Conservation (phyloP, 92 coral and sea anemone genomes). For the Galaxea fascicularis region DNA sequence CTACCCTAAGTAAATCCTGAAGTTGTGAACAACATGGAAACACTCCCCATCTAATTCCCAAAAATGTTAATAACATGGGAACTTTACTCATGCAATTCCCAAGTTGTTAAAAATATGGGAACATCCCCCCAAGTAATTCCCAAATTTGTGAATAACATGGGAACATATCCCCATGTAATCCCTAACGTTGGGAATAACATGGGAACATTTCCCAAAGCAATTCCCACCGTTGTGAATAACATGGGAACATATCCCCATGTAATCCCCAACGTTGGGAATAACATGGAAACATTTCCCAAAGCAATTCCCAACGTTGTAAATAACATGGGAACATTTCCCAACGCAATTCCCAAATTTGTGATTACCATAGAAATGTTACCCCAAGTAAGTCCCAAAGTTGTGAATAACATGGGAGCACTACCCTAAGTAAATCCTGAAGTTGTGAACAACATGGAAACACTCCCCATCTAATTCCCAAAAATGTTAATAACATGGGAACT, state of each 20-base stretch:
- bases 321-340: conserved; percentile 13
- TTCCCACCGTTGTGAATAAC: conserved; percentile 2
- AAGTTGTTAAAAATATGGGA: too few relatives aligned
- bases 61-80: background rate
- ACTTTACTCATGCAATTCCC: too few relatives aligned
- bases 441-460: conserved; percentile 40
- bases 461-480: background rate
- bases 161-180: too few relatives aligned
- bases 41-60: background rate
- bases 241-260: background rate
- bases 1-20: background rate
- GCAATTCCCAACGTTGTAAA: background rate
- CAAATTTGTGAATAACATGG: too few relatives aligned
- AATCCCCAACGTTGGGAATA: conserved; percentile 5
- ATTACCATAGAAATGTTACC: too few relatives aligned
- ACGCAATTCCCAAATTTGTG: background rate
- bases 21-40: background rate
- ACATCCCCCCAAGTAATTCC: too few relatives aligned
- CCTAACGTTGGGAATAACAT: background rate
- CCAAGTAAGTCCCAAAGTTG: too few relatives aligned
- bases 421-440: background rate
- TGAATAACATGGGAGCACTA: too few relatives aligned
- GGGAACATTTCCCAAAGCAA: background rate
- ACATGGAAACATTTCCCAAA: background rate
- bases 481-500: conserved; percentile 19